Percentiles rank a stretch among this genome's conserved stretches.
Evolutionary conservation across 2,113 vertebrate species (phyloP).

Genomic region (Ginglymostoma cirratum): DNA sequence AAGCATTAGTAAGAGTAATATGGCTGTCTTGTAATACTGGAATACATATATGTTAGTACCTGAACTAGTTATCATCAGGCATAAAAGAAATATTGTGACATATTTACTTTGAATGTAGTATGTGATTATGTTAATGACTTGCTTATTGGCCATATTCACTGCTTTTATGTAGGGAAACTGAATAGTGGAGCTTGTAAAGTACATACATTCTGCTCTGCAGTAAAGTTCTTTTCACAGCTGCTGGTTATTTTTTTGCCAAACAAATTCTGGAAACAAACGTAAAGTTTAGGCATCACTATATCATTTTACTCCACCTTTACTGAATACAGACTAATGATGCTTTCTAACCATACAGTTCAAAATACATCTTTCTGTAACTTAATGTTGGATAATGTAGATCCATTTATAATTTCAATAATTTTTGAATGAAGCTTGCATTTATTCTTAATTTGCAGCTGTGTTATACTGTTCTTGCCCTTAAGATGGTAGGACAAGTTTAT

Average conservation of each 20-base stretch:
- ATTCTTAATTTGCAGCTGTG: neutral
- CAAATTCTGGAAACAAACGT: neutral
- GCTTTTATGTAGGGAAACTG: neutral
- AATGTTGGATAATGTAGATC: neutral
- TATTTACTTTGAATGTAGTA: neutral
- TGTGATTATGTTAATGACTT: slow-evolving; percentile 35
- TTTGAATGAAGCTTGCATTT: neutral
- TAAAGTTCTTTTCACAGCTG: neutral
- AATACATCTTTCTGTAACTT: neutral
- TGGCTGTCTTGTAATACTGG: neutral
- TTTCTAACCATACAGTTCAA: neutral
- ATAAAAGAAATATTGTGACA: slow-evolving; percentile 31
- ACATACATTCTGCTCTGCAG: neutral
- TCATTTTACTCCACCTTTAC: neutral
- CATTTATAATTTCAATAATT: neutral
- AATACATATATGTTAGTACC: neutral
- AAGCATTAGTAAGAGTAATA: neutral
- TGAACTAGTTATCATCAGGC: neutral
- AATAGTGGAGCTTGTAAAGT: neutral
- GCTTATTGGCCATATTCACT: neutral
- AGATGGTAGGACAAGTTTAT: neutral
- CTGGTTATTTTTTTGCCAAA: neutral
- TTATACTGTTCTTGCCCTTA: neutral
- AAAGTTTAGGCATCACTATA: neutral
- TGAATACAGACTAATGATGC: neutral